phyloP scores from a whole-genome alignment of 2,888 invertebrate genomes.

The Tetramorium bicarinatum region DNA sequence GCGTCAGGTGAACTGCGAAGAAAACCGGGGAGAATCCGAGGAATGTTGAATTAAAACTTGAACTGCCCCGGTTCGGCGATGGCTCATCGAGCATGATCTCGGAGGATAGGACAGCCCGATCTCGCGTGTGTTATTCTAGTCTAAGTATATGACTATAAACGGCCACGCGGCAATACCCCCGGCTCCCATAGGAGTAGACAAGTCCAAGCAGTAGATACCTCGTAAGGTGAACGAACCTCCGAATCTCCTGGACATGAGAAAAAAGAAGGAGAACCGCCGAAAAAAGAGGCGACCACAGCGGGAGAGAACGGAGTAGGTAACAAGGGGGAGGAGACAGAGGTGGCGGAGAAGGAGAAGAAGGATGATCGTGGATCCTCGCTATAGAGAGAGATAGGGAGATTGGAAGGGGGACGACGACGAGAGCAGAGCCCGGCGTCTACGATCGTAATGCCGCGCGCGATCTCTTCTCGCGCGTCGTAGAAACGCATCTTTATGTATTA shows the following conservation, averaged over 20 bases:
- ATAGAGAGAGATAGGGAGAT: constrained; percentile 38
- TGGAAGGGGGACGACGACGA: constrained; percentile 11
- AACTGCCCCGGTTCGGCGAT: constrained; percentile 60
- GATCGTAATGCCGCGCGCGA: constrained; percentile 46
- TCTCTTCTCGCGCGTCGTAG: constrained; percentile 47
- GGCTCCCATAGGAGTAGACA: constrained; percentile 47
- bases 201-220: constrained; percentile 70
- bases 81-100: constrained; percentile 73
- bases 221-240: constrained; percentile 86
- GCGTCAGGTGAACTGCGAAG: constrained; percentile 74
- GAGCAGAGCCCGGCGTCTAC: constrained; percentile 31
- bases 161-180: constrained; percentile 22
- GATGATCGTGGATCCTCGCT: constrained; percentile 47
- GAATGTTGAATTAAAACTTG: constrained; percentile 83
- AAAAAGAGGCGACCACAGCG: constrained; percentile 71
- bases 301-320: constrained; percentile 65
- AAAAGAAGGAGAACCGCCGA: constrained; percentile 77
- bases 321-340: constrained; percentile 39
- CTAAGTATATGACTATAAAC: constrained; percentile 47
- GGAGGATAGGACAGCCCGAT: constrained; percentile 72
- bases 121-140: constrained; percentile 62
- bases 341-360: constrained; percentile 60
- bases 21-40: constrained; percentile 77
- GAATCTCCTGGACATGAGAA: constrained; percentile 78
- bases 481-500: constrained; percentile 56